phyloP scores from a whole-genome alignment of 1,140 invertebrate genomes.

The Drosophila lacteicornis region DNA sequence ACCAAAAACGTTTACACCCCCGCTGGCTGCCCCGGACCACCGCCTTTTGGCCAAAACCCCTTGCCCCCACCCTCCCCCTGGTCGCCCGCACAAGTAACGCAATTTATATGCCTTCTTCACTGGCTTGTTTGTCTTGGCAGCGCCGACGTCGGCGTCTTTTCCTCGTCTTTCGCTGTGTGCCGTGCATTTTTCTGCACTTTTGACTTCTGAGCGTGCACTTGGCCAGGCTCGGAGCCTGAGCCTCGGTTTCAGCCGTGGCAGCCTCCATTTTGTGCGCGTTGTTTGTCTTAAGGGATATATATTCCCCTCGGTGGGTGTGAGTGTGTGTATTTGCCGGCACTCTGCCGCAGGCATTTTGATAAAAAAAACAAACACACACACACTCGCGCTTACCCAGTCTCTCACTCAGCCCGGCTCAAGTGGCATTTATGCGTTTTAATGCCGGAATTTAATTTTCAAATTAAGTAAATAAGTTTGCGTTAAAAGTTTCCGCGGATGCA shows the following conservation, averaged over 20 bases:
- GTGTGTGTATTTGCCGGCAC: conserved; percentile 69
- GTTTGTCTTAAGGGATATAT: conserved; percentile 82
- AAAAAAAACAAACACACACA: conserved; percentile 76
- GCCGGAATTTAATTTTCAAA: conserved; percentile 82
- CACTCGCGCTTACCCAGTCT: conserved; percentile 6
- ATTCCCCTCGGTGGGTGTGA: conserved; percentile 32
- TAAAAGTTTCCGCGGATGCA: conserved; percentile 52
- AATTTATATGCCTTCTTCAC: conserved; percentile 77
- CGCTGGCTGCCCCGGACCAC: conserved; percentile 1
- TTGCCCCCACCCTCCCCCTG: not conserved
- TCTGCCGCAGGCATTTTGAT: conserved; percentile 81
- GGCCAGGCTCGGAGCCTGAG: conserved; percentile 51
- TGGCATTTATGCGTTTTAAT: conserved; percentile 83
- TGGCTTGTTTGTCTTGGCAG: conserved; percentile 77
- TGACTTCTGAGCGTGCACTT: conserved; percentile 81
- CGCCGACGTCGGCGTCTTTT: conserved; percentile 13
- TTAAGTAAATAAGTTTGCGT: conserved; percentile 76
- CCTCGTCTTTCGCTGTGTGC: conserved; percentile 64
- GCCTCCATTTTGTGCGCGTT: conserved; percentile 66
- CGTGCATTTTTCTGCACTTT: conserved; percentile 82
- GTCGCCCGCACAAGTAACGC: conserved; percentile 62
- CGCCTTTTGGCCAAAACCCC: not conserved
- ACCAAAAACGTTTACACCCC: conserved; percentile 79
- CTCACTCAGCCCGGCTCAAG: conserved; percentile 56
- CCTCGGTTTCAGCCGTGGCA: conserved; percentile 21